A percentile compares a stretch with the other conserved stretches of the same genome.
Conservation (phyloP, 2,888 invertebrate species). For the Macrophya annulata region DNA sequence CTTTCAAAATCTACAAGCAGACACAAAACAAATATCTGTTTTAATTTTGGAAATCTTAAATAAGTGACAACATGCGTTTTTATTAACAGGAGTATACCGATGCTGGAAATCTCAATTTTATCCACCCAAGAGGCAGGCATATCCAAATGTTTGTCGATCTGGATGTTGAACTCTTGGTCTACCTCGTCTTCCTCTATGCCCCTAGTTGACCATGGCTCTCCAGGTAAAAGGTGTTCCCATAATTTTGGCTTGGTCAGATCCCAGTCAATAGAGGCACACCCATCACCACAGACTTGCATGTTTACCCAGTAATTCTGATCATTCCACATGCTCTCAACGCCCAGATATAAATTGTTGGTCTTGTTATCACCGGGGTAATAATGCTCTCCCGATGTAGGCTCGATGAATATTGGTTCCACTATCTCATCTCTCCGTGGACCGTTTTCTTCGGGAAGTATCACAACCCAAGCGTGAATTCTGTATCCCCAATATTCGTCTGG, state of each 20-base stretch:
- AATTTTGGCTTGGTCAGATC: constrained; percentile 82
- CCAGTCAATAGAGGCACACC: constrained; percentile 83
- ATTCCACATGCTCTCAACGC: constrained; percentile 93
- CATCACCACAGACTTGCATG: constrained; percentile 82
- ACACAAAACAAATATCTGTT: background rate
- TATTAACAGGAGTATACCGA: constrained; percentile 76
- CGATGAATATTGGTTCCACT: constrained; percentile 88
- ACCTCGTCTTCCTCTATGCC: constrained; percentile 80
- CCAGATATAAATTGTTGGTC: constrained; percentile 85
- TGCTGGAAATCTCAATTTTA: constrained; percentile 83
- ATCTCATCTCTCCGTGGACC: constrained; percentile 81
- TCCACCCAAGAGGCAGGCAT: constrained; percentile 89
- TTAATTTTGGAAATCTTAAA: background rate
- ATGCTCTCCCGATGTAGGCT: constrained; percentile 88
- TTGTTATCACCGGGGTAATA: constrained; percentile 79
- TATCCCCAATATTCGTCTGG: constrained; percentile 85
- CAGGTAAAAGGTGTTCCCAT: constrained; percentile 89
- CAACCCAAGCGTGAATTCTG: constrained; percentile 92
- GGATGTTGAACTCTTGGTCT: constrained; percentile 80
- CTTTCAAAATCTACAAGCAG: constrained; percentile 82
- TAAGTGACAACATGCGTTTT: background rate
- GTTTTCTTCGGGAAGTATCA: constrained; percentile 83
- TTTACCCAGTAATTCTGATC: constrained; percentile 92
- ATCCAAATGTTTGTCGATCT: constrained; percentile 85
- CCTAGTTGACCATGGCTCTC: constrained; percentile 83